Conservation (phyloP, 2,888 invertebrate species). For the Azorinus chamasolen region DNA sequence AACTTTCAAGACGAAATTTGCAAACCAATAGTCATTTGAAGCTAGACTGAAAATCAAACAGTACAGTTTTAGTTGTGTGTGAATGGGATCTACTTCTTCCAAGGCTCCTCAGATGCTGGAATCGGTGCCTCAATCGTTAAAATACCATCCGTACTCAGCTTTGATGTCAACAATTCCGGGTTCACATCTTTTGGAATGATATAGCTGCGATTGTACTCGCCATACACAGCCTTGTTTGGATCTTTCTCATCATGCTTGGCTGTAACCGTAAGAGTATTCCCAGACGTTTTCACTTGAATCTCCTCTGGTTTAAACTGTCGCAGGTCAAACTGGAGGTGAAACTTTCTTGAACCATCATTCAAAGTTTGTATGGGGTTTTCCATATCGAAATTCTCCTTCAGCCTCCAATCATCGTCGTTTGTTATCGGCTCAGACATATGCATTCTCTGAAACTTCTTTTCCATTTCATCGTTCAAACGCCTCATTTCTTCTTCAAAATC, state of each 20-base stretch:
- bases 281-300: slow-evolving; percentile 99
- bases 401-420: slow-evolving; percentile 67
- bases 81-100: slow-evolving; percentile 93
- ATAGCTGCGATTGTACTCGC: slow-evolving; percentile 99
- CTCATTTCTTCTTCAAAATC: slow-evolving; percentile 60
- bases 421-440: slow-evolving; percentile 36
- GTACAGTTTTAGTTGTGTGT: slow-evolving; percentile 65
- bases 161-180: slow-evolving; percentile 98
- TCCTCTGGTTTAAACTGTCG: slow-evolving; percentile 98
- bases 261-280: slow-evolving; percentile 96
- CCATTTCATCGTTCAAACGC: slow-evolving; percentile 63
- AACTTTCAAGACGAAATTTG: too few species aligned
- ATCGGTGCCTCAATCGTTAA: slow-evolving; percentile 98
- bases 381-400: slow-evolving; percentile 59
- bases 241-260: slow-evolving; percentile 99
- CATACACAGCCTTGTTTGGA: slow-evolving; percentile 98
- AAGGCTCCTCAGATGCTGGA: slow-evolving; percentile 91
- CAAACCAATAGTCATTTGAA: too few species aligned
- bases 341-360: slow-evolving; percentile 92
- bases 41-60: too few species aligned
- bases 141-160: slow-evolving; percentile 98
- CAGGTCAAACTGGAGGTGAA: slow-evolving; percentile 98
- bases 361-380: slow-evolving; percentile 71
- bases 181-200: slow-evolving; percentile 98
- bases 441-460: slow-evolving; percentile 61